Base-by-base conservation (phyloP, 1,140 invertebrate species). In the Mamestra configurata region DNA sequence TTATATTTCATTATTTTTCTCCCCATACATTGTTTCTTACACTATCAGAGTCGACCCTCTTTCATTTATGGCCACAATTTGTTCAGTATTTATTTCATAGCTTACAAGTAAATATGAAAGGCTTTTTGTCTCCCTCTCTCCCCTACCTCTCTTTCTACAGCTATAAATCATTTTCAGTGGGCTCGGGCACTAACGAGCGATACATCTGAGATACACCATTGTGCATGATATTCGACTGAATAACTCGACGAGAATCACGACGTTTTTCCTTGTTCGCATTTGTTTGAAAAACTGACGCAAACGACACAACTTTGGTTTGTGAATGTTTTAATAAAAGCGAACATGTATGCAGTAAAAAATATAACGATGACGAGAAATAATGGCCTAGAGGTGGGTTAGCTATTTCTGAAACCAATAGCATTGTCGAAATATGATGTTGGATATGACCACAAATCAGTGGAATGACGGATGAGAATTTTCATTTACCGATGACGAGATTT, bases 161-260 rank as follows among this genome's bases (percentile, higher is more conserved):
- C 46, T 46, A 82, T 82, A 82, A 82, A 82, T 82, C 81, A 82
- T 78, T 61, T 80, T 57, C 40, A 61, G 10, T 27, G 61, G 73
- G 22, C 22, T 1, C 11, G 15, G 37, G 77, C 53, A 68, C 59
- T 79, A 79, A 82, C 81, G 79, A 82, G 75, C 81, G 68, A 73
- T 77, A 78, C 75, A 72, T 77, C 73, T 64, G 71, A 71, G 46
- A 35, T 66, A 71, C 46, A n/a, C 61, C 27, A 35, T 71, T 71
- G 27, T 71, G 15, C 11, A 49, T 46, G 22, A 49, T 70, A 70
- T 46, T 70, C 66, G 66, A 49, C 66, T 49, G 66, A 70, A 70
- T 70, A 64, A 64, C 59, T 49, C 40, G 3, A 49, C 40, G 43
- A 11, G 43, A 70, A 70, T 70, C 22, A 70, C 43, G 64, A 68